Conservation (phyloP, 2,113 vertebrate genomes). For the Cynopterus brachyotis region DNA sequence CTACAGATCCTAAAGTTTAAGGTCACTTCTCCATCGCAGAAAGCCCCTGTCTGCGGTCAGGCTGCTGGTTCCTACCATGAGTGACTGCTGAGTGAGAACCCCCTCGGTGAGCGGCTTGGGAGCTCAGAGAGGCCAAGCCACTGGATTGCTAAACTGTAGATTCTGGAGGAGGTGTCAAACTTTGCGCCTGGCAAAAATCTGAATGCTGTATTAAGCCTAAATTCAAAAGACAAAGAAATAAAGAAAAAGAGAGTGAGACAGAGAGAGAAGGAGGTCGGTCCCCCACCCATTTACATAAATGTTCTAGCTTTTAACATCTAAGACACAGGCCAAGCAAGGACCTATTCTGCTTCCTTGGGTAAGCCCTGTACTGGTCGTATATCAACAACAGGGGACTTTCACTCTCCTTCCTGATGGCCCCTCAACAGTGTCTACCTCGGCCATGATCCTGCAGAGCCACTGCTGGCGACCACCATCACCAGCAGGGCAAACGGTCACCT, state of each 20-base stretch:
- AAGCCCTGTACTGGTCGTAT: background rate
- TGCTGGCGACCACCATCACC: background rate
- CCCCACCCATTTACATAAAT: background rate
- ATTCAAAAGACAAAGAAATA: background rate
- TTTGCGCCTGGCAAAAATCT: background rate
- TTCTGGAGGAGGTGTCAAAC: background rate
- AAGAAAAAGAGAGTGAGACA: no score
- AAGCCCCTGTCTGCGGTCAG: background rate
- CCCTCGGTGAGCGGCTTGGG: rapidly evolving
- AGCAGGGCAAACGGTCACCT: rapidly evolving
- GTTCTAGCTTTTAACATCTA: background rate
- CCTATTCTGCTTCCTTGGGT: background rate
- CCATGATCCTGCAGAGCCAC: background rate
- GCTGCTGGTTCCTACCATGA: background rate
- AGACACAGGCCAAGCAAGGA: background rate
- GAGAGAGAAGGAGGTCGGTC: rapidly evolving
- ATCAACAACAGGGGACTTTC: background rate
- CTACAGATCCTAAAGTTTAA: background rate
- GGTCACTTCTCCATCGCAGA: background rate
- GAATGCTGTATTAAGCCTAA: background rate
- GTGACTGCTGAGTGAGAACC: background rate
- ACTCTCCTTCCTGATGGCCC: background rate
- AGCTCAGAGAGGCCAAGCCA: background rate
- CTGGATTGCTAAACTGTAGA: background rate
- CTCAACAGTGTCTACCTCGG: rapidly evolving